These are phyloP conservation scores for Mellilla xanthometata DNA, from an alignment of 2,888 invertebrate genomes.

Conservation along the genomic window DNA sequence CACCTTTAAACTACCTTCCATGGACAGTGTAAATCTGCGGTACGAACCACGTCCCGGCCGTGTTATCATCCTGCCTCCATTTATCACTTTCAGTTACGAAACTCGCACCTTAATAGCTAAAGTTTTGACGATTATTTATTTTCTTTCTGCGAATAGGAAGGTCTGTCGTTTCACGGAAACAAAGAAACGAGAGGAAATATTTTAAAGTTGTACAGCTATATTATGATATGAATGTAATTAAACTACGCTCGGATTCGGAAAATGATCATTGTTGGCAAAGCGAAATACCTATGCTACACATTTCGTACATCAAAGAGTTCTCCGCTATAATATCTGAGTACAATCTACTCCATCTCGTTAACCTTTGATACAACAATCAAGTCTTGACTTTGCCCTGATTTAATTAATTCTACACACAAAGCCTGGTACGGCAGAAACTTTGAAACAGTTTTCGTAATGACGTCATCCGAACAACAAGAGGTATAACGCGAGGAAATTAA, in stretches of 20 bases:
- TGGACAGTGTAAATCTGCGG: constrained; percentile 13
- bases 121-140: constrained; percentile 26
- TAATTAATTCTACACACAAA: constrained; percentile 21
- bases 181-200: background rate
- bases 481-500: too few relatives aligned
- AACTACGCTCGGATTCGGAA: background rate
- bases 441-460: constrained; percentile 13
- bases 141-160: constrained; percentile 5
- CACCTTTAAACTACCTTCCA: constrained; percentile 10
- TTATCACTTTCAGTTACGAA: constrained; percentile 26
- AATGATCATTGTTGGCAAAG: background rate
- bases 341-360: constrained; percentile 20
- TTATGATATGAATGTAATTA: background rate
- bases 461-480: constrained; percentile 9
- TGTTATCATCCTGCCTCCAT: constrained; percentile 21
- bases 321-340: constrained; percentile 5
- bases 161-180: background rate
- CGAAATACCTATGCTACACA: background rate
- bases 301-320: constrained; percentile 6
- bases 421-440: constrained; percentile 15
- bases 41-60: constrained; percentile 8
- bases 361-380: constrained; percentile 21
- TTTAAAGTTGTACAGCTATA: background rate
- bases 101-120: constrained; percentile 22
- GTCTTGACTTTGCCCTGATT: constrained; percentile 12